Evolutionary conservation across 2,888 invertebrate genomes (phyloP).

Genomic region (Mellilla xanthometata): DNA sequence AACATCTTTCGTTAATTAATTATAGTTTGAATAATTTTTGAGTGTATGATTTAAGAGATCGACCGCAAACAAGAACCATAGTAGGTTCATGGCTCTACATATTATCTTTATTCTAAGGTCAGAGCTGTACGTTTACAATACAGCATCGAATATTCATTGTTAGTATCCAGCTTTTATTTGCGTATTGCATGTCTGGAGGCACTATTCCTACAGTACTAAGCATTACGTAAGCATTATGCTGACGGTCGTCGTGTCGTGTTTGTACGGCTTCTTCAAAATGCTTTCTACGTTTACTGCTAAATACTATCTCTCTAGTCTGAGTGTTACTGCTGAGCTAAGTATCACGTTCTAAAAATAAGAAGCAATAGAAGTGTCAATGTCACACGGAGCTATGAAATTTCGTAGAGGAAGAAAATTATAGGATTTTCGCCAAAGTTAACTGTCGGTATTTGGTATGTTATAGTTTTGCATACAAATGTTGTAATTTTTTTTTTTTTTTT

Average conservation of each 20-base stretch:
- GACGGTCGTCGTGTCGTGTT: background rate
- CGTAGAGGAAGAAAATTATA: too few species aligned
- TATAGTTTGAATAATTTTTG: too few species aligned
- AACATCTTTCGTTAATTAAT: too few species aligned
- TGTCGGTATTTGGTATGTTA: too few species aligned
- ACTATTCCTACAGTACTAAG: conserved; percentile 9
- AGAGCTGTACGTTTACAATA: background rate
- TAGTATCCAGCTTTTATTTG: conserved; percentile 14
- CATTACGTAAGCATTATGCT: conserved; percentile 8
- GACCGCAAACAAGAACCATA: background rate
- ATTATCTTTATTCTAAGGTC: conserved; percentile 14
- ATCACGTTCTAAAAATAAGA: too few species aligned
- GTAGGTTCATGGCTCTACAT: conserved; percentile 7
- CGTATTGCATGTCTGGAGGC: conserved; percentile 17
- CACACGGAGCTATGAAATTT: too few species aligned
- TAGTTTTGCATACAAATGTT: too few species aligned
- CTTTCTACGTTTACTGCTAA: background rate
- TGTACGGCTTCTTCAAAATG: background rate
- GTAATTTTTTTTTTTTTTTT: too few species aligned
- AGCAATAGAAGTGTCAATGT: too few species aligned
- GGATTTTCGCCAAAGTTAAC: too few species aligned
- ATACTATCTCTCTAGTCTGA: too few species aligned
- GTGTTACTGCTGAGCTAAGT: too few species aligned
- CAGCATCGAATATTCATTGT: conserved; percentile 15
- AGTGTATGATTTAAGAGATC: background rate